Conservation (phyloP, 2,888 invertebrate genomes). For the Hymenopus coronatus region DNA sequence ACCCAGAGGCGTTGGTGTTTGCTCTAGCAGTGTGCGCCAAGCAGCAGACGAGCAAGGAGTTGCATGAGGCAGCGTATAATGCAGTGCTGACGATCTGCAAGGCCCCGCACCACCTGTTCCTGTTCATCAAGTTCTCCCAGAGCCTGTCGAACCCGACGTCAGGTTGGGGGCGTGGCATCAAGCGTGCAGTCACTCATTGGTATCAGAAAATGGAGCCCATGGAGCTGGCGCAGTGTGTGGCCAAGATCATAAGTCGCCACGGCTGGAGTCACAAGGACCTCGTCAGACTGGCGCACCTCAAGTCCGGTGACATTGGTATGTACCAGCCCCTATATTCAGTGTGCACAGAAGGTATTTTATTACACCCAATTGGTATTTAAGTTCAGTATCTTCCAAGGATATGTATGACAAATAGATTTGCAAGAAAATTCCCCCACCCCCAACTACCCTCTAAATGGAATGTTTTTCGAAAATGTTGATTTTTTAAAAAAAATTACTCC, state of each 20-base stretch:
- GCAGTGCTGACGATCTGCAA: conserved; percentile 56
- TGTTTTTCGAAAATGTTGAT: no score
- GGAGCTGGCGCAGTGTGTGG: conserved; percentile 62
- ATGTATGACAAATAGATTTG: no score
- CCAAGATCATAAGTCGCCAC: conserved; percentile 59
- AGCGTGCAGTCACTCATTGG: conserved; percentile 62
- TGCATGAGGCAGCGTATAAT: conserved; percentile 56
- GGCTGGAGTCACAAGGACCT: conserved; percentile 73
- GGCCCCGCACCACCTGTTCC: conserved; percentile 61
- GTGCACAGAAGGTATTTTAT: no score
- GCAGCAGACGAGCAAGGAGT: conserved; percentile 44
- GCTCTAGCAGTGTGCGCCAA: conserved; percentile 60
- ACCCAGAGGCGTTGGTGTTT: conserved; percentile 60
- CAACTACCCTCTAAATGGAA: no score
- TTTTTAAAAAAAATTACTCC: no score
- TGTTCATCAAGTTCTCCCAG: conserved; percentile 60
- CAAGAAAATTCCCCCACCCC: no score
- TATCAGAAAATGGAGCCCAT: conserved; percentile 60
- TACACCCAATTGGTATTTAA: no score
- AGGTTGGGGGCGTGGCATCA: conserved; percentile 63
- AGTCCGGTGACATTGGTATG: conserved; percentile 51
- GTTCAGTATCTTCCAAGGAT: no score
- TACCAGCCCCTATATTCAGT: no score
- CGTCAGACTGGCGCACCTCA: conserved; percentile 61
- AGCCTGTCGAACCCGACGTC: conserved; percentile 43